These are phyloP conservation scores for Drosophila maculinotata DNA, from an alignment of 2,888 invertebrate genomes.

Conservation along the genomic window DNA sequence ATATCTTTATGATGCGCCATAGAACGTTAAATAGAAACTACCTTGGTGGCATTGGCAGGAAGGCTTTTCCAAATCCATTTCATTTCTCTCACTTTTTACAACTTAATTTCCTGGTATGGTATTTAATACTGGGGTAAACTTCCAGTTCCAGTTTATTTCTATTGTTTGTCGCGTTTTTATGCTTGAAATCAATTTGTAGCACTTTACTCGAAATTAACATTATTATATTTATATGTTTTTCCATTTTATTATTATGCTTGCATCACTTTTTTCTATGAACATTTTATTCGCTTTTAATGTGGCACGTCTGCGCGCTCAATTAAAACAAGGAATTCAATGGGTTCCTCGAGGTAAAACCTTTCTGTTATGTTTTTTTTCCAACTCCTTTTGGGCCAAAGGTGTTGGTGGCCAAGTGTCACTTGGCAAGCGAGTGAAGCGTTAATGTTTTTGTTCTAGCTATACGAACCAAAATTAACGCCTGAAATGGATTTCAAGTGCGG, in stretches of 20 bases:
- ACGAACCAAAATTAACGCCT: conserved; percentile 72
- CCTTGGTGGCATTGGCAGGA: conserved; percentile 45
- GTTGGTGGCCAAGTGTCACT: conserved; percentile 75
- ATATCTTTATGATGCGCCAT: conserved; percentile 23
- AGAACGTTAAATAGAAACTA: conserved; percentile 12
- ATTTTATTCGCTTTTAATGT: conserved; percentile 51
- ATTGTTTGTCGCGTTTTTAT: conserved; percentile 44
- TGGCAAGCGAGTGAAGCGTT: conserved; percentile 74
- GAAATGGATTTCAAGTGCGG: conserved; percentile 75
- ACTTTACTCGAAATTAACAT: conserved; percentile 71
- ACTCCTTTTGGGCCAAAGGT: conserved; percentile 36
- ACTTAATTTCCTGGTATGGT: conserved; percentile 33
- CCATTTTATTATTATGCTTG: conserved; percentile 49
- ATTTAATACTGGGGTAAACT: not conserved
- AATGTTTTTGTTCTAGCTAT: conserved; percentile 62
- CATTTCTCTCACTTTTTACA: conserved; percentile 28
- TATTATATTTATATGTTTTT: conserved; percentile 53
- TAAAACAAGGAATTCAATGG: conserved; percentile 57
- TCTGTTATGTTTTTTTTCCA: not conserved
- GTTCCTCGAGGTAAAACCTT: conserved; percentile 44
- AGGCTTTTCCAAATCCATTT: conserved; percentile 1
- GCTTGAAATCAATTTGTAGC: conserved; percentile 78
- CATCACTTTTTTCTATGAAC: conserved; percentile 44
- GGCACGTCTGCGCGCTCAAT: conserved; percentile 71
- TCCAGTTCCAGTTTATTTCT: not conserved